These are phyloP conservation scores for Ennomos quercinarius DNA, from an alignment of 2,888 invertebrate species.

Conservation along the genomic window DNA sequence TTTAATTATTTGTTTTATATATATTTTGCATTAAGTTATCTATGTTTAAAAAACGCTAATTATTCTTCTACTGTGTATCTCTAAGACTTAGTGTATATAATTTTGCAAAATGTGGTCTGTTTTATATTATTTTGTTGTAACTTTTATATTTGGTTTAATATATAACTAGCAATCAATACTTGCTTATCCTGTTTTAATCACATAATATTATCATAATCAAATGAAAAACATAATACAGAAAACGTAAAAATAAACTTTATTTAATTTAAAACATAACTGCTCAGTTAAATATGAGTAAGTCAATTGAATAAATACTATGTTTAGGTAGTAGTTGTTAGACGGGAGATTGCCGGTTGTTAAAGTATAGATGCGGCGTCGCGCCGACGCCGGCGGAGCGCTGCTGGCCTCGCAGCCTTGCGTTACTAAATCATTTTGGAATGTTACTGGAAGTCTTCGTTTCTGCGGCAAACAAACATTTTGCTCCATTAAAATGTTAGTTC, in stretches of 20 bases:
- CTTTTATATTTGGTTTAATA: conserved; percentile 4
- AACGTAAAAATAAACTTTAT: conserved; percentile 83
- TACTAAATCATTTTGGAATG: conserved; percentile 81
- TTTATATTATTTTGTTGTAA: background rate
- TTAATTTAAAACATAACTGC: conserved; percentile 75
- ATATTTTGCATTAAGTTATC: too few species aligned
- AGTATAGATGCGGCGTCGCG: conserved; percentile 44
- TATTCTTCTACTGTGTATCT: background rate
- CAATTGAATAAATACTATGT: conserved; percentile 67
- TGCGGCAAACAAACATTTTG: conserved; percentile 79
- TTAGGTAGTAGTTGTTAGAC: conserved; percentile 44
- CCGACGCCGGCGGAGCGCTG: conserved; percentile 42
- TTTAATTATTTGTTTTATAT: too few species aligned
- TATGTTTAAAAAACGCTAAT: background rate
- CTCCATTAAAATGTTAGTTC: conserved; percentile 69
- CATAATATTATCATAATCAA: conserved; percentile 34
- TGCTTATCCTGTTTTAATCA: conserved; percentile 7
- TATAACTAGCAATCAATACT: conserved; percentile 4
- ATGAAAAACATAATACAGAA: conserved; percentile 73
- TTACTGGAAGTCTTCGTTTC: conserved; percentile 81
- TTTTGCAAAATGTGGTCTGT: conserved; percentile 2
- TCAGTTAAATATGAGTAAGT: conserved; percentile 64
- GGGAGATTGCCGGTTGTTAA: conserved; percentile 44
- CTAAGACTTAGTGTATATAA: background rate
- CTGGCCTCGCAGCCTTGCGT: conserved; percentile 51